Evolutionary conservation across 2,113 vertebrate species (phyloP).

Genomic region (Pardalotus punctatus): DNA sequence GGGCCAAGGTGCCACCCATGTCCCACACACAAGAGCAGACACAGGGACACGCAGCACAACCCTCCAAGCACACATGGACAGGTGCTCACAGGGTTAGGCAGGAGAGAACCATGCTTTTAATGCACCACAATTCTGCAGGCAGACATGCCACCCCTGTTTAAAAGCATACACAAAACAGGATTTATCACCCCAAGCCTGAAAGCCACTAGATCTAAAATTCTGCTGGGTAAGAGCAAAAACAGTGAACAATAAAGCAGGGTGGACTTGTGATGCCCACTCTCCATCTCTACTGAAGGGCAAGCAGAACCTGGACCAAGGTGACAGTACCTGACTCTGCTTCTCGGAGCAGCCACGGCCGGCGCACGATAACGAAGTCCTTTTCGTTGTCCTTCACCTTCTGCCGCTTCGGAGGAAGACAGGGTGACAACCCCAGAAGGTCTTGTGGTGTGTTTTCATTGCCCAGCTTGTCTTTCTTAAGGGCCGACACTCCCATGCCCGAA

Average conservation of each 20-base stretch:
- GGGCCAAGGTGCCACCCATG: background rate
- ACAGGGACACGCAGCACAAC: background rate
- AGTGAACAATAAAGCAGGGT: background rate
- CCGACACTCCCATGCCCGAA: constrained; percentile 62
- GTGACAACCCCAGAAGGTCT: constrained; percentile 72
- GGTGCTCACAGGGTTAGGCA: rapidly evolving
- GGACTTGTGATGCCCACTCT: background rate
- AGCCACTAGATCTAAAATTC: background rate
- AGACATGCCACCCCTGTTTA: background rate
- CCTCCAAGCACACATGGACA: background rate
- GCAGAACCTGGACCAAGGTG: rapidly evolving
- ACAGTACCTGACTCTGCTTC: constrained; percentile 67
- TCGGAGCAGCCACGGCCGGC: constrained; percentile 73
- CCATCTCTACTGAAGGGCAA: rapidly evolving
- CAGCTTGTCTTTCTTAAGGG: constrained; percentile 71
- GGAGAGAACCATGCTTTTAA: background rate
- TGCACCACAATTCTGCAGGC: background rate
- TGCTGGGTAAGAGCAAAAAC: background rate
- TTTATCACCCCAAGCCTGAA: background rate
- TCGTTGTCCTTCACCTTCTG: constrained; percentile 66
- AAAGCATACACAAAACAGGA: background rate
- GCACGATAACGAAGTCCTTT: constrained; percentile 75
- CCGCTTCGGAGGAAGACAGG: constrained; percentile 73
- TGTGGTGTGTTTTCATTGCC: constrained; percentile 82
- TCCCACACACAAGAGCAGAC: background rate